Percentiles rank a stretch among this genome's conserved stretches.
phyloP scores from a whole-genome alignment of 1,140 invertebrate species.

The Mercenaria mercenaria region DNA sequence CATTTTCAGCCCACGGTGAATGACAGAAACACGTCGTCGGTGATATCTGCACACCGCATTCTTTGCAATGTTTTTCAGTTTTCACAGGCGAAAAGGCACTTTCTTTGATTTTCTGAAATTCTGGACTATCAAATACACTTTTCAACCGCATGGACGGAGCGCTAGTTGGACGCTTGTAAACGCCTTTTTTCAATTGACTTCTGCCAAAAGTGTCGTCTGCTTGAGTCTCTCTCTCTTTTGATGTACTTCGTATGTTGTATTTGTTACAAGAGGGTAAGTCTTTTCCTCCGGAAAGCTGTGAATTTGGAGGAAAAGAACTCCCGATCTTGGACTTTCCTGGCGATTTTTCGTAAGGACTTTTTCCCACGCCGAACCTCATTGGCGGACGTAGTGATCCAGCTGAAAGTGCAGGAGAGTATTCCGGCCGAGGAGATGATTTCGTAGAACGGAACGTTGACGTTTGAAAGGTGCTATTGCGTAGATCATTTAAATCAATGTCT shows the following conservation, averaged over 20 bases:
- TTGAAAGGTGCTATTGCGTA: background rate
- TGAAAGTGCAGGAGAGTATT: background rate
- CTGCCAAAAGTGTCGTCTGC: background rate
- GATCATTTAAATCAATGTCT: background rate
- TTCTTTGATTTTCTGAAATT: background rate
- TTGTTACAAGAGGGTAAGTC: background rate
- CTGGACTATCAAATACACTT: background rate
- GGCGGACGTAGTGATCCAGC: background rate
- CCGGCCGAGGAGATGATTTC: background rate
- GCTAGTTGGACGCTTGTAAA: background rate
- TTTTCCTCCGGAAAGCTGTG: background rate
- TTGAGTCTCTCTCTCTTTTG: background rate
- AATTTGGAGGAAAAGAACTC: background rate
- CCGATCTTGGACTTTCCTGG: background rate
- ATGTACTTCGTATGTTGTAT: background rate
- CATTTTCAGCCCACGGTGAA: background rate
- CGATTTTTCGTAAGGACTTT: conserved; percentile 5
- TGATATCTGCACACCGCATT: background rate
- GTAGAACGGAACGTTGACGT: too few relatives aligned
- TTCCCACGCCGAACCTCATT: conserved; percentile 21
- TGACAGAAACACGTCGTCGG: background rate
- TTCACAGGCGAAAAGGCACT: background rate
- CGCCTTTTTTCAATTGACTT: background rate
- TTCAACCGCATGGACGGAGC: background rate
- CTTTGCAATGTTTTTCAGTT: background rate